Evolutionary conservation across 2,888 invertebrate species (phyloP), one percentile per base, ranked within the genome.

Genomic region (Hypercompe scribonia): DNA sequence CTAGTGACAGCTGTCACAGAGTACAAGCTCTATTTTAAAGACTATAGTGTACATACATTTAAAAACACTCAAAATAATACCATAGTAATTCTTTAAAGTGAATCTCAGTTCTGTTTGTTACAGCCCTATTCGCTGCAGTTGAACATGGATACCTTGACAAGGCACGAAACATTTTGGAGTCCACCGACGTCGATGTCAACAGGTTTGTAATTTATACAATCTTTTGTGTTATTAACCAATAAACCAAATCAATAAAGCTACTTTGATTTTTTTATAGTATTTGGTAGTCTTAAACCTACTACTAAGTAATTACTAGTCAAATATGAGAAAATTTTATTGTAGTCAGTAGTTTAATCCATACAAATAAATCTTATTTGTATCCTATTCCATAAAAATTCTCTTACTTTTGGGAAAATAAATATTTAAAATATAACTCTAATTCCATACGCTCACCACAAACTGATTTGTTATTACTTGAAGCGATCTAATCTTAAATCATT

Each of bases 111-210:
- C 84, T 87, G 84, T 89, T 94, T 95, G 92, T 97, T 97, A 39
- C 97, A 99, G 99, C 98, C 71, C 96, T 99, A 68, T 99, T 99
- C 91, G 98, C 98, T 58, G 99, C 99, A 11, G 98, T 99, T 58
- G 99, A 99, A 94, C 98, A 99, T 94, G 99, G 99, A 71, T 99
- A 99, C 92, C 94, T 99, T 87, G 99, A 99, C 88, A 98, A 98
- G 90, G 98, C 99, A 15, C 97, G 98, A 85, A 98, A 98, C 72
- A 99, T 99, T 88, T 95, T 99, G 89, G 98, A 99, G 88, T 98
- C 98, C 39, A 98, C 98, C 1, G 98, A 98, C 89, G 98, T 99
- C 72, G 98, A 99, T 92, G 97, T 99, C 75, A 99, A 99, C 95
- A 98, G 98, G 99, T 99, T 95, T 81, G 76, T 75, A 7, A 33